phyloP scores from a whole-genome alignment of 2,797 vertebrate genomes.

The Odontamblyopus rebecca region DNA sequence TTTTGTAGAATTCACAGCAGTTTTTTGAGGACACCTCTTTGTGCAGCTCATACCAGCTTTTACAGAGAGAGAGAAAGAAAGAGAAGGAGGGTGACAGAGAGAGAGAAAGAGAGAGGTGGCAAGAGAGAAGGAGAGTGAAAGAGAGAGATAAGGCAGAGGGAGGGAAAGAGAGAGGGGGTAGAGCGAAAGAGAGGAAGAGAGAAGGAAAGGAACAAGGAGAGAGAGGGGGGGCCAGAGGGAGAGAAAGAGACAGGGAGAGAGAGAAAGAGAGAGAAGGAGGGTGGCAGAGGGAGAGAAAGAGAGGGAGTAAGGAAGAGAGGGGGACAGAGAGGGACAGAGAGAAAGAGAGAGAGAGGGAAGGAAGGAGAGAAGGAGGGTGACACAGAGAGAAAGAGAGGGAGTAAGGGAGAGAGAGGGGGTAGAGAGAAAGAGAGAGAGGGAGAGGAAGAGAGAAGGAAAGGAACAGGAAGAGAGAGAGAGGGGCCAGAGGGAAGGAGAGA shows the following conservation, averaged over 20 bases:
- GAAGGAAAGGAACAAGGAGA: neutral
- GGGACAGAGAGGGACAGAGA: neutral
- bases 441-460: no score
- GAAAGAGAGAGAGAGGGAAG: no score
- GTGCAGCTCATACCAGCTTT: neutral
- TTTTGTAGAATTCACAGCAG: conserved; percentile 15
- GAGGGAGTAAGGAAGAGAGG: neutral
- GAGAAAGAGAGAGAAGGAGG: no score
- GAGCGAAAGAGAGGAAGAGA: neutral
- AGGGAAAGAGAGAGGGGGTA: neutral
- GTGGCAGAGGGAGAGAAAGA: no score
- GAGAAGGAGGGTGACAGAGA: neutral
- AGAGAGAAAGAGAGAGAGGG: no score
- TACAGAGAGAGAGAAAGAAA: neutral
- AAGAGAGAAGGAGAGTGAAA: neutral
- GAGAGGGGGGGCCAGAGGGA: neutral
- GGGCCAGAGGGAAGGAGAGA: no score
- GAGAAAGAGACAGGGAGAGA: no score
- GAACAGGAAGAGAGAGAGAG: neutral
- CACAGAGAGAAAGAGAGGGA: no score
- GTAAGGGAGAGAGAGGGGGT: no score
- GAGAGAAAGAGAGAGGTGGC: no score
- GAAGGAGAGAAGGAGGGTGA: no score
- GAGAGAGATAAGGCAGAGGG: no score
- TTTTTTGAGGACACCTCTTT: neutral